Conservation (phyloP, 1,140 invertebrate genomes). For the Phortica variegata region DNA sequence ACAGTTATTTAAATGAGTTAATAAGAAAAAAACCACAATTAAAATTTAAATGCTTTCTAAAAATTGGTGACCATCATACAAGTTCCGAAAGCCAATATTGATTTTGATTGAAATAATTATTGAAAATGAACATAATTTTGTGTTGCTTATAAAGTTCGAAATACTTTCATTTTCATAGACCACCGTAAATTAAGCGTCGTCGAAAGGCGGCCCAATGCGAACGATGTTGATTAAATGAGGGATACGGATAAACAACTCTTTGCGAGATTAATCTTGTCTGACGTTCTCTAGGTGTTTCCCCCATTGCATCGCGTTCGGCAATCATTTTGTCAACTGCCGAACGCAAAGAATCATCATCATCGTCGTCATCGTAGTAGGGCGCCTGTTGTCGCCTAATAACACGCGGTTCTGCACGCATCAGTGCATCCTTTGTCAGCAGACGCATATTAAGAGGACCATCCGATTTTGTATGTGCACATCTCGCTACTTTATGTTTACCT, state of each 20-base stretch:
- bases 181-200: slow-evolving; percentile 30
- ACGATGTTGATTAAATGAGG: slow-evolving; percentile 23
- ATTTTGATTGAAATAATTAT: not conserved
- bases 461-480: too few relatives aligned
- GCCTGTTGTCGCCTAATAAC: slow-evolving; percentile 7
- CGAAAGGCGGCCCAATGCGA: slow-evolving; percentile 36
- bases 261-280: slow-evolving; percentile 3
- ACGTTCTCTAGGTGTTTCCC: not conserved
- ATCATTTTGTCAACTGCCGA: slow-evolving; percentile 13
- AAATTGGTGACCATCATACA: too few relatives aligned
- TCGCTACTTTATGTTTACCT: too few relatives aligned
- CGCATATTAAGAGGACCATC: too few relatives aligned
- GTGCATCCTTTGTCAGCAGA: too few relatives aligned
- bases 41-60: too few relatives aligned
- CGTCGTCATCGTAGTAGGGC: slow-evolving; percentile 10
- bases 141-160: not conserved
- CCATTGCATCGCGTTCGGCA: not conserved
- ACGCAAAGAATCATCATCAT: not conserved
- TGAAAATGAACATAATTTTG: not conserved
- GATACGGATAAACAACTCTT: slow-evolving; percentile 32
- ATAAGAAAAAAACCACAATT: too few relatives aligned
- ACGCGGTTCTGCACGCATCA: slow-evolving; percentile 11
- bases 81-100: not conserved
- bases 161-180: slow-evolving; percentile 6
- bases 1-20: not conserved